Evolutionary conservation across 2,113 vertebrate genomes (phyloP), one percentile per base, ranked within the genome.

Genomic region (Conger conger): DNA sequence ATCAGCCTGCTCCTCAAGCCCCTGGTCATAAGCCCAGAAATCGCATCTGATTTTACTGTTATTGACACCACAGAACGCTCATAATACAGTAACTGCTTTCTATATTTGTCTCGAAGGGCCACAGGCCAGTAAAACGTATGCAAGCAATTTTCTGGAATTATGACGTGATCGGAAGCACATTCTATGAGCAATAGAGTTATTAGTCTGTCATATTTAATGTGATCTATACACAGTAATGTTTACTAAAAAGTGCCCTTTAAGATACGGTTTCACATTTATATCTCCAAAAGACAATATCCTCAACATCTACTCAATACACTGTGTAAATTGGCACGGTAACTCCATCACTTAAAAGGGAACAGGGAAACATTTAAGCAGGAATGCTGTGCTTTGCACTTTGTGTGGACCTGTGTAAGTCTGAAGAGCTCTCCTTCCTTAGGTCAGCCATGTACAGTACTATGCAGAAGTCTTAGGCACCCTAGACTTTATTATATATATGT

Each of bases 381-480:
- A 73, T 30, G 57, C 57, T 4, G 60, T 50, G 27, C 6, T 53
- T 15, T 33, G 30, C 33, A 3, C 13, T 63, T 20, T 1, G 18
- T 27, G 17, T 63, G 57, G 76, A 20, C 13, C 63, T 42, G 23
- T 20, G 16, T 36, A 40, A 30, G n/a, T 30, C 68, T 73, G 33
- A 68, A 42, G 82, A 68, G 57, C 45, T 45, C 50, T 83, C 37
- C 82, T 76, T 76, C 82, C 76, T 54, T 35, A 35, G 13, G 79
- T 37, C 17, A n/a, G 76, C 30, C 68, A 30, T 60, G 33, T 85
- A n/a, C n/a, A n/a, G n/a, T n/a, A n/a, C n/a, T n/a, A n/a, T n/a
- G n/a, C n/a, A n/a, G n/a, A n/a, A n/a, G n/a, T n/a, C n/a, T n/a
- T n/a, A n/a, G n/a, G n/a, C n/a, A n/a, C n/a, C n/a, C n/a, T n/a